A percentile compares a stretch with the other conserved stretches of the same genome.
These are phyloP conservation scores for Sitta carolinensis DNA, from an alignment of 2,797 vertebrate species.

Conservation along the genomic window DNA sequence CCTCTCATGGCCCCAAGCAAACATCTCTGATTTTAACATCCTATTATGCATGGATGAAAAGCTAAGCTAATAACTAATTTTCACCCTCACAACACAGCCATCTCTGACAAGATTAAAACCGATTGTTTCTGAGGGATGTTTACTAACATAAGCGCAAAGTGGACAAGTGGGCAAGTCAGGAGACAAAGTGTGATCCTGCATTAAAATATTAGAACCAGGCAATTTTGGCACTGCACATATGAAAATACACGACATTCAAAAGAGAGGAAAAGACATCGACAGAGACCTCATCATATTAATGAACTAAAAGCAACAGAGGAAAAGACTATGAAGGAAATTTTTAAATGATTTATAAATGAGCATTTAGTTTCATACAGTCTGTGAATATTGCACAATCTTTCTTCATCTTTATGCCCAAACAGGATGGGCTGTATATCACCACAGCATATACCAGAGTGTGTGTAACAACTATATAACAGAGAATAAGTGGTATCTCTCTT, in stretches of 20 bases:
- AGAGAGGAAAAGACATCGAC: background rate
- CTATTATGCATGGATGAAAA: constrained; percentile 59
- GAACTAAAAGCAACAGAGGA: background rate
- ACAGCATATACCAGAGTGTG: background rate
- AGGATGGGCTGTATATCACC: background rate
- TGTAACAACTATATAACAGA: background rate
- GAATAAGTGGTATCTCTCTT: background rate
- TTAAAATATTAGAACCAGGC: background rate
- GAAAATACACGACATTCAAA: background rate
- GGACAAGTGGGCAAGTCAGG: background rate
- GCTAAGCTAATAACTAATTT: constrained; percentile 64
- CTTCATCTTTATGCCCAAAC: background rate
- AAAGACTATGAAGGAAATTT: background rate
- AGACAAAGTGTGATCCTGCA: background rate
- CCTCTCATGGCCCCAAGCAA: constrained; percentile 36
- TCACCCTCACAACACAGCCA: constrained; percentile 40
- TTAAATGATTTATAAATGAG: background rate
- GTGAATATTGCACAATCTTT: background rate
- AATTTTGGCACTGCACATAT: background rate
- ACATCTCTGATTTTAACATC: constrained; percentile 55
- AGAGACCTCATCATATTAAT: background rate
- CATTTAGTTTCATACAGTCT: background rate
- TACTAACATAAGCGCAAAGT: constrained; percentile 35
- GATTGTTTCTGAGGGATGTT: constrained; percentile 16
- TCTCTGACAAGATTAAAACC: constrained; percentile 32